Base-by-base conservation (phyloP, 2,113 vertebrate species). In the Fulica atra region DNA sequence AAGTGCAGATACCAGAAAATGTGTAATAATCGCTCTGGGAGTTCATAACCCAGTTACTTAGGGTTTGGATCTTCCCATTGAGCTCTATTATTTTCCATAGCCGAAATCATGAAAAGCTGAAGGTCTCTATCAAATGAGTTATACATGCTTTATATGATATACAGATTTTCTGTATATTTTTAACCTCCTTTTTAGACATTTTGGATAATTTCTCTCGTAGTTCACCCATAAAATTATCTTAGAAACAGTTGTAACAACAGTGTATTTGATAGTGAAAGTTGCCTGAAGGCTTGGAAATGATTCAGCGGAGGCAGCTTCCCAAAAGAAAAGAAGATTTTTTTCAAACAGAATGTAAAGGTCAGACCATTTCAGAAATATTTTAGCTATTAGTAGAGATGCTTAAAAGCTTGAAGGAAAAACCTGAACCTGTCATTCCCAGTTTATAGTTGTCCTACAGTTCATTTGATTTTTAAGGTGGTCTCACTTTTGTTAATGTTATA, bases 311-410 rank as follows among this genome's bases (percentile, higher is more conserved):
- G 71, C 93, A 89, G 46, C 66, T 97, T 89, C 80, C 71, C 68
- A 69, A 95, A 94, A 88, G 88, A 91, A 95, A 89, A 92, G 17
- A 42, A 71, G 36, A 54, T 6, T 10, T 53, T 87, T 93, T 64
- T 16, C 20, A 92, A 94, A 88, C 10, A 61, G 44, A 95, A 94
- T 85, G 25, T 81, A 96, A 97, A 91, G 86, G 86, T 96, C 93
- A 96, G 50, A 36, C 18, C 57, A 50, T 89, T 98, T 97, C 54
- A 79, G 91, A 92, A 96, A 92, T 94, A 82, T 60, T 97, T 94
- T 69, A 74, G 31, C 69, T 93, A 64, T 97, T 96, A 95, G 66
- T 72, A 66, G 59, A 78, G 65, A 95, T 89, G 51, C 61, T 97
- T 87, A 93, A 95, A 95, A 95, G 53, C 83, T 87, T 86, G 40